Conservation (phyloP, 2,888 invertebrate genomes). For the Artemia sinica region DNA sequence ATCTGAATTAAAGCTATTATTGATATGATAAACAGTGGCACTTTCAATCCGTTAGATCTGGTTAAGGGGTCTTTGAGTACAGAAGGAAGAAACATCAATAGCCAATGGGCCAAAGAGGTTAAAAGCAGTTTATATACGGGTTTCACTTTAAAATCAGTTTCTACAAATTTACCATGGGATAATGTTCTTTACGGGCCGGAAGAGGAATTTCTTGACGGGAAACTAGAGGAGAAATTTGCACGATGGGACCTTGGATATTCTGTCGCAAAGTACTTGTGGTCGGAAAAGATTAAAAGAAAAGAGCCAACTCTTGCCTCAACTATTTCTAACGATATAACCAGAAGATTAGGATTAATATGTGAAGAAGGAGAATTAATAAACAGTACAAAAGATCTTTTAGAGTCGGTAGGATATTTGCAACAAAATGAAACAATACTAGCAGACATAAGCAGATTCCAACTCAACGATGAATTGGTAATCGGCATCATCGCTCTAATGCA, state of each 20-base stretch:
- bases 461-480: not conserved
- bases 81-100: not conserved
- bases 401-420: not conserved
- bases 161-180: not conserved
- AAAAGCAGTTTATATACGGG: not conserved
- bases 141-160: not conserved
- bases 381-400: not conserved
- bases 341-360: not conserved
- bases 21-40: not conserved
- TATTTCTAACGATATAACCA: not conserved
- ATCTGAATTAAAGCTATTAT: not conserved
- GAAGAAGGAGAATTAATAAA: not conserved
- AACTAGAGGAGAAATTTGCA: constrained; percentile 6
- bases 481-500: not conserved
- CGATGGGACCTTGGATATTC: constrained; percentile 6
- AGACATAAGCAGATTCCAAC: not conserved
- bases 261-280: not conserved
- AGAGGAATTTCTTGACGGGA: not conserved
- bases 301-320: not conserved
- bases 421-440: not conserved
- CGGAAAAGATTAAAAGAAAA: not conserved
- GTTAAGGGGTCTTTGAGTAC: not conserved
- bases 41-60: not conserved
- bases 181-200: constrained; percentile 7
- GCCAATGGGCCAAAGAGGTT: not conserved